Evolutionary conservation across 2,888 invertebrate genomes (phyloP), one percentile per base, ranked within the genome.

Genomic region (Elegia similella): DNA sequence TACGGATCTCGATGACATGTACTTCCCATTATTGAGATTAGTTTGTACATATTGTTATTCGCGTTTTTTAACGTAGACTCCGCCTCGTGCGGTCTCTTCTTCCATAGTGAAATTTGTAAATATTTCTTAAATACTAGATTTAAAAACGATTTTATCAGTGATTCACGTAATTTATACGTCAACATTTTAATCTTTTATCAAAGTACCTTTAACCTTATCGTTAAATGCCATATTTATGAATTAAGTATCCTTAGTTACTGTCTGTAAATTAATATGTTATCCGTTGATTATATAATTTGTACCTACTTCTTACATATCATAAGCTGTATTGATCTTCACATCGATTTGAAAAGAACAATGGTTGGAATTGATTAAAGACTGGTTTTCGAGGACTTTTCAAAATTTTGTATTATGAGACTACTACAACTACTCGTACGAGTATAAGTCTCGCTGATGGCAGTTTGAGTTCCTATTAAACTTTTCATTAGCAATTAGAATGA

Each of bases 41-140:
- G 69, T 71, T 66, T 91, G 91, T 91, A 91, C 83, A 91, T 91
- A 90, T 83, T 88, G 88, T 90, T 88, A 86, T 81, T 76, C 75
- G 75, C 38, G 42, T 75, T 71, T 42, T 75, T 70, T 79, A 69
- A 68, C 71, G 69, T 78, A 76, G 85, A 78, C 80, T 81, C 83
- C 80, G 84, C 76, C 76, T 82, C 80, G 76, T 74, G 79, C 74
- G 72, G 81, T 79, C 76, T 82, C 83, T 87, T 90, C 89, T 89
- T 91, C 89, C 90, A 91, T 91, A 91, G 91, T 81, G 79, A 91
- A 91, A 91, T 88, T 88, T 91, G 91, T 91, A 91, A 86, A 91
- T 91, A 91, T 83, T 83, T 78, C 82, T 84, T 85, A 84, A 78
- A 72, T 72, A 69, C 61, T 76, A 76, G 71, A 64, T 64, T 57